Evolutionary conservation across 2,888 invertebrate species (phyloP).

Genomic region (Oligia strigilis): DNA sequence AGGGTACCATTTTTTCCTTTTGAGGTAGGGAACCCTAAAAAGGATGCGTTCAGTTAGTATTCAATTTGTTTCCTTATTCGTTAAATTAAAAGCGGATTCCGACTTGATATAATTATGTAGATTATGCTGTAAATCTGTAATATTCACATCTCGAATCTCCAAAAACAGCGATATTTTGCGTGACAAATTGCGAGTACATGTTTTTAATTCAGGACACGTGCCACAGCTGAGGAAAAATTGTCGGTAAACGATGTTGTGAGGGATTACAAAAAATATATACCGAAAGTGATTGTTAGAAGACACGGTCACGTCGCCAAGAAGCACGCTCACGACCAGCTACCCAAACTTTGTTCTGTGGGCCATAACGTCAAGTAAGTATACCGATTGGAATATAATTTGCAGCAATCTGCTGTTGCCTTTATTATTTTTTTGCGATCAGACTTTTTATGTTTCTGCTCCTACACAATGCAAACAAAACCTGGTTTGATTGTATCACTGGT

Average conservation of each 20-base stretch:
- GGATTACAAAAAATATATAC: constrained; percentile 96
- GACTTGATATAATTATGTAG: constrained; percentile 6
- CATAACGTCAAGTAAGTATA: constrained; percentile 91
- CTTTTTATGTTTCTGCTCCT: constrained; percentile 32
- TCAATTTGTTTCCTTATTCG: background rate
- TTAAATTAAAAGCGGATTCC: constrained; percentile 26
- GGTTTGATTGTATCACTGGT: constrained; percentile 53
- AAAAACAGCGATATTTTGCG: constrained; percentile 48
- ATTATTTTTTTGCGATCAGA: constrained; percentile 16
- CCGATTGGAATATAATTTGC: constrained; percentile 16
- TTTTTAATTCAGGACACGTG: constrained; percentile 90
- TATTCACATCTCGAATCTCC: constrained; percentile 46
- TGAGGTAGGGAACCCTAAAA: background rate
- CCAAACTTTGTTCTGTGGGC: constrained; percentile 85
- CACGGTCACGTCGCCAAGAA: constrained; percentile 94
- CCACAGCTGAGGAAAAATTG: constrained; percentile 94
- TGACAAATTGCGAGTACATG: constrained; percentile 41
- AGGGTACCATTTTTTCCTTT: too few relatives aligned
- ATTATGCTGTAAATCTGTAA: constrained; percentile 14
- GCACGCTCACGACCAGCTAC: constrained; percentile 92
- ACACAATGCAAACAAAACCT: constrained; percentile 42
- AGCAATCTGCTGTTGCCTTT: constrained; percentile 19
- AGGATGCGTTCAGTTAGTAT: constrained; percentile 23
- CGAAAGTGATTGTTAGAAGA: constrained; percentile 93
- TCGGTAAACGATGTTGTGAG: constrained; percentile 93